Conservation (phyloP, 1,140 invertebrate genomes). For the Neocloeon triangulifer region DNA sequence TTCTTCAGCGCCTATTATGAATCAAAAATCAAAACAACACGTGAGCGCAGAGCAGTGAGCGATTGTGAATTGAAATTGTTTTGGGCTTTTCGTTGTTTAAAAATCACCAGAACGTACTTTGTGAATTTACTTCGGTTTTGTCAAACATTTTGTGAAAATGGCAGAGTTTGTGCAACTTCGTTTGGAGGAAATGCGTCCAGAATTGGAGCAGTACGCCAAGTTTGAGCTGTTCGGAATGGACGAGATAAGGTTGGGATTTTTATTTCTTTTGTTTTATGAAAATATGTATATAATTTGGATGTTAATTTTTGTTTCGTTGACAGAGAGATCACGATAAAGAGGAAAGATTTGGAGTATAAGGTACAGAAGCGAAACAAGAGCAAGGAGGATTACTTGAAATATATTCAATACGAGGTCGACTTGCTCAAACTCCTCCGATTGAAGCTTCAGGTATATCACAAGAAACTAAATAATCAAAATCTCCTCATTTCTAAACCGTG, state of each 20-base stretch:
- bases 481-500: no score
- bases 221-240: slow-evolving; percentile 36
- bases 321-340: slow-evolving; percentile 40
- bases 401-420: slow-evolving; percentile 46
- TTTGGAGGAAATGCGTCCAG: slow-evolving; percentile 44
- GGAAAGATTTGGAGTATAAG: slow-evolving; percentile 45
- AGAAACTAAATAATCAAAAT: neutral
- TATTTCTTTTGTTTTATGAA: slow-evolving; percentile 5
- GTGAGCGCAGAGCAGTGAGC: no score
- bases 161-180: slow-evolving; percentile 48
- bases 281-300: slow-evolving; percentile 5
- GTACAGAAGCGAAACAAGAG: slow-evolving; percentile 36
- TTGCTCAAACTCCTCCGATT: slow-evolving; percentile 36
- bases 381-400: slow-evolving; percentile 45
- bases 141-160: no score
- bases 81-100: no score
- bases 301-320: slow-evolving; percentile 11
- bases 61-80: no score
- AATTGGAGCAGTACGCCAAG: slow-evolving; percentile 44
- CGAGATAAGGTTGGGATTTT: slow-evolving; percentile 32
- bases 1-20: no score
- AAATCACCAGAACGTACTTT: no score
- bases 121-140: no score
- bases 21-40: no score
- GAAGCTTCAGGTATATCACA: slow-evolving; percentile 12